phyloP scores from a whole-genome alignment of 2,888 invertebrate genomes.

The Ganaspis brasiliensis region DNA sequence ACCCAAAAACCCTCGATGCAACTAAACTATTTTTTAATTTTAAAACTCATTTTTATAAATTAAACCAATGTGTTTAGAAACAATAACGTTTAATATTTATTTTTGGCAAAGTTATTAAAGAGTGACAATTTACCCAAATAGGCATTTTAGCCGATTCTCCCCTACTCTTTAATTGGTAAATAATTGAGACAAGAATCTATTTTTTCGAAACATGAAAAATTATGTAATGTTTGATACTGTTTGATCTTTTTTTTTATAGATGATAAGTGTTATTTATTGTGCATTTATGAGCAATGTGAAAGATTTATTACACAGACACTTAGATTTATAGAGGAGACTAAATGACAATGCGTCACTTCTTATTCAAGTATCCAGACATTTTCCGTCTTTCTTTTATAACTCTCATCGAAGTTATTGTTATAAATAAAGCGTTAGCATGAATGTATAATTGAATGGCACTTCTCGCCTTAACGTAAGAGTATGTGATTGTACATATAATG shows the following conservation, averaged over 20 bases:
- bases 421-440: not conserved
- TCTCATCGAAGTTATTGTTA: not conserved
- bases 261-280: not conserved
- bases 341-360: slow-evolving; percentile 2
- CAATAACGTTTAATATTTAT: no score
- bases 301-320: not conserved
- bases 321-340: not conserved
- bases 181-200: no score
- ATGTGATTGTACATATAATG: not conserved
- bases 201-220: no score
- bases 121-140: no score
- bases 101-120: no score
- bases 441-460: slow-evolving; percentile 1
- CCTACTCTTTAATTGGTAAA: no score
- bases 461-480: not conserved
- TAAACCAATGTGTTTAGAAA: no score
- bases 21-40: no score
- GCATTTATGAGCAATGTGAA: not conserved
- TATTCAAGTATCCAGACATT: slow-evolving; percentile 1
- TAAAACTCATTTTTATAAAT: no score
- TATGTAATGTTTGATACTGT: no score
- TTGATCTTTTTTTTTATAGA: not conserved
- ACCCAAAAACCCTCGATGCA: no score
- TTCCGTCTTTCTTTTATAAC: not conserved
- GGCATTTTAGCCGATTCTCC: no score